Evolutionary conservation across 2,113 vertebrate genomes (phyloP), one percentile per base, ranked within the genome.

Genomic region (Conger conger): DNA sequence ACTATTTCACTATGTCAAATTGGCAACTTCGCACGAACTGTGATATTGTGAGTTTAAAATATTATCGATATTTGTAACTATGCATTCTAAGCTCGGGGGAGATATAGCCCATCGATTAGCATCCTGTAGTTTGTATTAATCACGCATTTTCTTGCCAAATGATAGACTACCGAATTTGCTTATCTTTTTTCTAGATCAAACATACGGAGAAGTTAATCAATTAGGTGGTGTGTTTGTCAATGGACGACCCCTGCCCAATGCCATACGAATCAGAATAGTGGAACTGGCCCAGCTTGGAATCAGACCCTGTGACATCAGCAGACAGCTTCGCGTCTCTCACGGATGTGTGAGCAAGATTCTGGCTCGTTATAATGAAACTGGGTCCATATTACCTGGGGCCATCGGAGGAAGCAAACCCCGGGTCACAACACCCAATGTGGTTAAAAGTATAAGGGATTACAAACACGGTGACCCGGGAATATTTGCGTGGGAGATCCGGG

Each of bases 401-500:
- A 98, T 98, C 88, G 97, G 97, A 4, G 97, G 97, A 83, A 97
- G 97, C 93, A 98, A 98, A 88, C 97, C 97, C 0, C 92, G 97
- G 15, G 97, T 98, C 89, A 98, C 97, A 86, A 97, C 97, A 17
- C 97, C 97, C 0, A 96, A 96, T 79, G 97, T 98, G 90, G 97
- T 98, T 80, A 96, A 95, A 76, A 96, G 96, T 88, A 98, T 98
- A 90, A 92, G 97, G 85, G 96, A 97, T 86, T 98, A 98, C 94
- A 98, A 98, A 90, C 96, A 96, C 45, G 95, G 94, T 0, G 97
- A 98, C 90, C 97, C 97, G 0, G 97, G 97, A 30, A 98, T 98
- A 91, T 98, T 98, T 86, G 97, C 97, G 35, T 98, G 97, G 97
- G 97, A 98, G 91, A 98, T 98, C 86, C 96, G 97, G 4, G 97